These are phyloP conservation scores for Mohoua ochrocephala DNA, from an alignment of 2,113 vertebrate genomes.

Conservation along the genomic window DNA sequence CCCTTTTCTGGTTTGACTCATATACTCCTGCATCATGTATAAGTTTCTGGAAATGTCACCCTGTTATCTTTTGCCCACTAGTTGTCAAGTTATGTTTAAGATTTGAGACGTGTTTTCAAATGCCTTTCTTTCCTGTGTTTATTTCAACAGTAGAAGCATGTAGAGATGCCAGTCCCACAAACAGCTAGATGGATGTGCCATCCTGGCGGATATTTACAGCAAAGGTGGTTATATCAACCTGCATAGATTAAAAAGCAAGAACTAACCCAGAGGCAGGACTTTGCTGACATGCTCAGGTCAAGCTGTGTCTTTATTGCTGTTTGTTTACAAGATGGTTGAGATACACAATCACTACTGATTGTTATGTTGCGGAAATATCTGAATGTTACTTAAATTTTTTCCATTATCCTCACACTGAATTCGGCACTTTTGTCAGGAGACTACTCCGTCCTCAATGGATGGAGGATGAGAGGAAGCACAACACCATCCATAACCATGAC, in stretches of 20 bases:
- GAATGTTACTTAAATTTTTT: not conserved
- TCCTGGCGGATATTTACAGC: not conserved
- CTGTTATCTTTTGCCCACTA: not conserved
- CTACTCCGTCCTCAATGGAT: no score
- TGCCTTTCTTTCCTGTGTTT: not conserved
- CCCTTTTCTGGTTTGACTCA: not conserved
- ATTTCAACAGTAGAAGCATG: not conserved
- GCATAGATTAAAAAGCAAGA: not conserved
- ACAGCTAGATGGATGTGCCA: not conserved
- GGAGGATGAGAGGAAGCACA: not conserved
- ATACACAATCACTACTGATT: not conserved
- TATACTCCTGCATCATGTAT: not conserved
- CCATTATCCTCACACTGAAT: not conserved
- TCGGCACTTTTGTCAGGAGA: not conserved
- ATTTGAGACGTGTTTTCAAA: not conserved
- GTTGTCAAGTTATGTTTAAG: not conserved
- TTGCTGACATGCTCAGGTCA: not conserved
- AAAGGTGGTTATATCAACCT: not conserved
- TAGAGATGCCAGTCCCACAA: not conserved
- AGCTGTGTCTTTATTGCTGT: not conserved
- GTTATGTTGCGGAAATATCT: not conserved
- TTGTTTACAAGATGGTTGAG: not conserved
- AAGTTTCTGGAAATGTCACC: not conserved
- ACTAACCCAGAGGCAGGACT: not conserved
- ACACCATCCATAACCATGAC: fast-evolving